Evolutionary conservation across 1,140 invertebrate genomes (phyloP), one percentile per base, ranked within the genome.

Genomic region (Pogonomyrmex barbatus): DNA sequence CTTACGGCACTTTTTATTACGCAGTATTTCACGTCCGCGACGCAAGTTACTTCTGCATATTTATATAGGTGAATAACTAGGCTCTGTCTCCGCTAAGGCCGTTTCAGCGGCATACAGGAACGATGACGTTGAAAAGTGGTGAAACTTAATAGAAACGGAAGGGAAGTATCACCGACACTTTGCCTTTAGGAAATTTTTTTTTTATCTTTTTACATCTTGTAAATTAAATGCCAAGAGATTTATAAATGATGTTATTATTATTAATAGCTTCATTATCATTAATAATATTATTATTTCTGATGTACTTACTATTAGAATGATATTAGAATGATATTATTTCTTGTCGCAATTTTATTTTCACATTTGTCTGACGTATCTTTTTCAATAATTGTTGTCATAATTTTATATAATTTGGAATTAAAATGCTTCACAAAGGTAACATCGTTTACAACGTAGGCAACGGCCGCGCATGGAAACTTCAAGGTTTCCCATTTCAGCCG

Each of bases 1-100:
- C 93, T 94, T 91, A 93, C 93, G 93, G 91, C 91, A 90, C 88
- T 93, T 94, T 94, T 94, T 94, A 94, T 94, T 94, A 93, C 93
- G 78, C 92, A 92, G 91, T 93, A 94, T 94, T 94, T 94, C 91
- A 94, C 91, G 91, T 92, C 92, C 77, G 5, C 65, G 82, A 87
- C 91, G 88, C 92, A 91, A 93, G 91, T 92, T 92, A 93, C 91
- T 92, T 92, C 87, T 92, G 93, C 92, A 93, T 94, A 94, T 94
- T 93, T 94, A 94, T 93, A 93, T 87, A 91, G 91, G 89, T 91
- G 92, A 92, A 92, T 93, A 92, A 93, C 93, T 93, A 93, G 91
- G 82, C 81, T 88, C 71, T 84, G 81, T 85, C 63, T 81, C 67
- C 62, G 67, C 81, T 75, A 67, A 67, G 47, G 84, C 86, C 58